A percentile compares a stretch with the other conserved stretches of the same genome.
Evolutionary conservation across 1,140 invertebrate species (phyloP).

Genomic region (Conus betulinus): DNA sequence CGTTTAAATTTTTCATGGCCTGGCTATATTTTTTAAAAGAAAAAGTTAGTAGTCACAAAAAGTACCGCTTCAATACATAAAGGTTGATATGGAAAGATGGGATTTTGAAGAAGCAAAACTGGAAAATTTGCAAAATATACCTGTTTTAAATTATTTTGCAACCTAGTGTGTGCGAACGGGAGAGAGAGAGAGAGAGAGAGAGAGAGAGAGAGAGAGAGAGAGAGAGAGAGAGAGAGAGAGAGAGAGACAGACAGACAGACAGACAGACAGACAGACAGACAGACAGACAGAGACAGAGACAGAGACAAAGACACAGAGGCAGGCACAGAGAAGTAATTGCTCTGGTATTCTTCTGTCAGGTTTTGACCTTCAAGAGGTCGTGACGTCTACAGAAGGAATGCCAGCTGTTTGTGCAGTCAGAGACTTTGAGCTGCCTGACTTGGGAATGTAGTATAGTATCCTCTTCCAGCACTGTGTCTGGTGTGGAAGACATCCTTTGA

Average conservation of each 20-base stretch:
- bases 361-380: too few species aligned
- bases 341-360: neutral
- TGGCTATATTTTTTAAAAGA: neutral
- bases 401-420: too few species aligned
- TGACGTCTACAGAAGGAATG: too few species aligned
- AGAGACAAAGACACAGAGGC: neutral
- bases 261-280: neutral
- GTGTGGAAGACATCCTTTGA: too few species aligned
- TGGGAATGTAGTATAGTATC: too few species aligned
- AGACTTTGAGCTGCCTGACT: too few species aligned
- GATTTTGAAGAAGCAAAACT: neutral
- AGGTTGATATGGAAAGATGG: too few species aligned
- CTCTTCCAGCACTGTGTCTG: too few species aligned
- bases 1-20: too few species aligned
- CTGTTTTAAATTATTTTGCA: neutral
- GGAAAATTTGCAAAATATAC: neutral
- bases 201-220: neutral
- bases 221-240: constrained; percentile 11
- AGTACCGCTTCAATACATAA: neutral
- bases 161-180: neutral
- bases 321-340: neutral
- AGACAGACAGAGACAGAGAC: neutral
- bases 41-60: neutral
- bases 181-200: constrained; percentile 19
- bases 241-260: constrained; percentile 6